Conservation (phyloP, 2,888 invertebrate species). For the Prosapia bicincta region DNA sequence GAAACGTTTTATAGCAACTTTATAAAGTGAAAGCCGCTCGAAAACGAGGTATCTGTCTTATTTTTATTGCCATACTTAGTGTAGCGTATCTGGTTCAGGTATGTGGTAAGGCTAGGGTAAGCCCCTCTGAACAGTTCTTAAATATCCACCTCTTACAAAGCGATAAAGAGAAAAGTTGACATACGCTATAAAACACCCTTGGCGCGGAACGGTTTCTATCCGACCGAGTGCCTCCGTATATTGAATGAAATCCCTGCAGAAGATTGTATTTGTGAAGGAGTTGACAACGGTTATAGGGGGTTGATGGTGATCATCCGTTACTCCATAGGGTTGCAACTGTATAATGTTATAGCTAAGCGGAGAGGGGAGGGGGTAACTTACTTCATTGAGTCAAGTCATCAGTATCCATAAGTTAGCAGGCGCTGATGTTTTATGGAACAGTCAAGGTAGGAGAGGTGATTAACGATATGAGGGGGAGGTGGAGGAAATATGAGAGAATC, state of each 20-base stretch:
- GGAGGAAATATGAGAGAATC: no score
- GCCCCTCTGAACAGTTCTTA: no score
- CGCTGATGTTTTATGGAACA: slow-evolving; percentile 40
- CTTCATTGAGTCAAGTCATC: slow-evolving; percentile 42
- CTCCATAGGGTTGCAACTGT: neutral
- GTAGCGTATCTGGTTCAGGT: no score
- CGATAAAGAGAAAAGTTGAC: neutral
- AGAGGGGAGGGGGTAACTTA: slow-evolving; percentile 9
- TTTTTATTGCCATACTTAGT: no score
- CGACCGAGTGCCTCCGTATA: neutral
- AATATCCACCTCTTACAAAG: no score
- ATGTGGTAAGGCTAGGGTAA: no score
- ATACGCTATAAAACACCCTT: neutral
- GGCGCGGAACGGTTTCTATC: neutral
- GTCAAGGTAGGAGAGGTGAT: slow-evolving; percentile 25
- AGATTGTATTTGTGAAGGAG: neutral
- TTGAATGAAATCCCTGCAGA: neutral
- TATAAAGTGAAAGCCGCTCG: no score
- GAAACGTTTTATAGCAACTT: no score
- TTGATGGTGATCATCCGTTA: neutral
- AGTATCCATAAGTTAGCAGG: slow-evolving; percentile 43
- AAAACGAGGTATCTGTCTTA: no score
- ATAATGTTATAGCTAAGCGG: neutral
- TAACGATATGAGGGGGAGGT: slow-evolving; percentile 25
- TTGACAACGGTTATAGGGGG: neutral